Evolutionary conservation across 2,797 vertebrate genomes (phyloP).

Genomic region (Karalla daura): DNA sequence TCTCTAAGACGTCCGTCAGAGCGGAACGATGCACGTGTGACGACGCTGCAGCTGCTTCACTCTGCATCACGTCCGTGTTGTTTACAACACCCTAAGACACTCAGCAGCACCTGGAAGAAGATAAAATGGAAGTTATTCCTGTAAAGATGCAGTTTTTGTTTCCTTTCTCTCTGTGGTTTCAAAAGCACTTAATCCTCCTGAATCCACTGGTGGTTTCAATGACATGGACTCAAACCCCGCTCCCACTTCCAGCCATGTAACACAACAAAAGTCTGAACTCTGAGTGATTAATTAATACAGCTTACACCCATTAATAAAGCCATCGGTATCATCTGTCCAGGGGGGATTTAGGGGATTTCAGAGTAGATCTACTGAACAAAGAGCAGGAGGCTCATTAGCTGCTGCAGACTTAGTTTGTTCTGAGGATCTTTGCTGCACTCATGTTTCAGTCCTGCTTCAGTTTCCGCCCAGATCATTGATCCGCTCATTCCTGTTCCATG

Average conservation of each 20-base stretch:
- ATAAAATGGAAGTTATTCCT: slow-evolving; percentile 15
- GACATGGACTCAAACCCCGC: slow-evolving; percentile 55
- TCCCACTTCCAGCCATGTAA: slow-evolving; percentile 54
- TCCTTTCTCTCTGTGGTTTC: slow-evolving; percentile 48
- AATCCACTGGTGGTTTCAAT: slow-evolving; percentile 42
- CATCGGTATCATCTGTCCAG: slow-evolving; percentile 78
- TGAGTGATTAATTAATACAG: slow-evolving; percentile 80
- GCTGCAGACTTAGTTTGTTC: slow-evolving; percentile 66
- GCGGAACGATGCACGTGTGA: slow-evolving; percentile 77
- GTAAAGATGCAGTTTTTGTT: slow-evolving; percentile 46
- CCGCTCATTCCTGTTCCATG: slow-evolving; percentile 62
- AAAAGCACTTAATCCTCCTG: slow-evolving; percentile 55
- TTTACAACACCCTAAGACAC: slow-evolving; percentile 31
- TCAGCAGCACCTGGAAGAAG: slow-evolving; percentile 46
- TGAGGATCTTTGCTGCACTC: slow-evolving; percentile 70
- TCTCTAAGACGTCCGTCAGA: slow-evolving; percentile 72
- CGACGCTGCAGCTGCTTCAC: slow-evolving; percentile 66
- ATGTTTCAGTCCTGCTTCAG: slow-evolving; percentile 82
- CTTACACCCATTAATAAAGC: slow-evolving; percentile 78
- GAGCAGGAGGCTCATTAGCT: slow-evolving; percentile 79
- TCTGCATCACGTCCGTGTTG: slow-evolving; percentile 33
- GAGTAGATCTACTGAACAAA: slow-evolving; percentile 82
- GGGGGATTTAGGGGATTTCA: slow-evolving; percentile 75
- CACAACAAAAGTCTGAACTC: slow-evolving; percentile 63
- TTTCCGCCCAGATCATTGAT: slow-evolving; percentile 82